Evolutionary conservation across 2,113 vertebrate genomes (phyloP).

Genomic region (Cathartes aura): DNA sequence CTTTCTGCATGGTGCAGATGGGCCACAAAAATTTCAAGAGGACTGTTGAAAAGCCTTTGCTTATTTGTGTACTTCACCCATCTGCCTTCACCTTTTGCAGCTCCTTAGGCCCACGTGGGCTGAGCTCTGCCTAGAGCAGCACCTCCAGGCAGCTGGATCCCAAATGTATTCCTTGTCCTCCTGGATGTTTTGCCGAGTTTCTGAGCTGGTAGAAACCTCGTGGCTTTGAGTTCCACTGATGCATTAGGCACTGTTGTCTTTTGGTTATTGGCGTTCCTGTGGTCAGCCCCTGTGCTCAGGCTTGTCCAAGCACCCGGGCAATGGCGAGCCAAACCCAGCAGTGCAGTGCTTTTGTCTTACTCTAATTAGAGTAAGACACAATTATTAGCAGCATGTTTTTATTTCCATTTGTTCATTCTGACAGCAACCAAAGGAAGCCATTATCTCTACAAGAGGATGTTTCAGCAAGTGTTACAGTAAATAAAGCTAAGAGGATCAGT

Average conservation of each 20-base stretch:
- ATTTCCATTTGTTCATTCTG: constrained; percentile 32
- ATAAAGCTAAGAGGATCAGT: constrained; percentile 20
- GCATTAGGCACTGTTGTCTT: neutral
- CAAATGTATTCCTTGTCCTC: neutral
- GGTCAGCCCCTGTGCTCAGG: neutral
- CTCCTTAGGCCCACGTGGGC: accelerated
- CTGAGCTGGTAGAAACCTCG: neutral
- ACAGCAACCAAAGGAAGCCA: constrained; percentile 26
- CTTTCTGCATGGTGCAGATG: neutral
- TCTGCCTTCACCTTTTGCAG: neutral
- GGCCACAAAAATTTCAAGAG: neutral
- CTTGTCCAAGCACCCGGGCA: neutral
- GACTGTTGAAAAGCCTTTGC: neutral
- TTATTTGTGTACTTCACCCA: neutral
- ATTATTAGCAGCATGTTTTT: constrained; percentile 20
- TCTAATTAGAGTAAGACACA: constrained; percentile 13
- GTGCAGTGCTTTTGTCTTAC: constrained; percentile 8
- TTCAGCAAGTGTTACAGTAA: neutral
- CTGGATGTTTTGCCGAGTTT: neutral
- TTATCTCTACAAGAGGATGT: neutral
- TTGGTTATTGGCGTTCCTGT: neutral
- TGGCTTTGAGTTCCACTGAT: neutral
- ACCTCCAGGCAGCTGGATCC: neutral
- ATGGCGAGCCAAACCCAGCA: neutral
- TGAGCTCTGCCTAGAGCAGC: neutral